These are phyloP conservation scores for Fopius arisanus DNA, from an alignment of 1,140 invertebrate genomes.

Conservation along the genomic window DNA sequence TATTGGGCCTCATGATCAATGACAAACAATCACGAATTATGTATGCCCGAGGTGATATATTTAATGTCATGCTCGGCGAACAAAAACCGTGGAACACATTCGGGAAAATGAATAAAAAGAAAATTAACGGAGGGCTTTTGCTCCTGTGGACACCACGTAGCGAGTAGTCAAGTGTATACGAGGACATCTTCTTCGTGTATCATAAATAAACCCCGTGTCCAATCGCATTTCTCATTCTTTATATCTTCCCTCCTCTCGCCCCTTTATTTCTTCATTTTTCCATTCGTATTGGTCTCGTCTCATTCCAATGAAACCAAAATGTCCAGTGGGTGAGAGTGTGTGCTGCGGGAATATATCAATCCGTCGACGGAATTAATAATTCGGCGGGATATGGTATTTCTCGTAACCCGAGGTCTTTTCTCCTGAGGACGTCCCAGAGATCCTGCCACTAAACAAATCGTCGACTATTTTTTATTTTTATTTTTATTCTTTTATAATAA, in stretches of 20 bases:
- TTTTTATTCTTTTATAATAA: no score
- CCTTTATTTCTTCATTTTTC: neutral
- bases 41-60: neutral
- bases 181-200: constrained; percentile 34
- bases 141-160: neutral
- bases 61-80: neutral
- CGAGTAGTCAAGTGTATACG: constrained; percentile 30
- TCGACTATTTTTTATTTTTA: constrained; percentile 19
- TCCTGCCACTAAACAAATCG: neutral
- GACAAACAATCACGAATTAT: neutral
- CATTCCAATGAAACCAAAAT: constrained; percentile 21
- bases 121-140: neutral
- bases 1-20: neutral
- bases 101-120: constrained; percentile 15
- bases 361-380: constrained; percentile 35
- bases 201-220: constrained; percentile 33
- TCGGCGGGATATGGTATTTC: constrained; percentile 16
- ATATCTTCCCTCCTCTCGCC: neutral
- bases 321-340: neutral
- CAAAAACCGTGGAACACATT: neutral
- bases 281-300: constrained; percentile 4
- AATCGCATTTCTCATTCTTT: constrained; percentile 19
- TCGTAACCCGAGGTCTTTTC: neutral
- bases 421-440: neutral
- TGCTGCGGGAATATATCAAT: constrained; percentile 33